A percentile compares a stretch with the other conserved stretches of the same genome.
Conservation (phyloP, 2,888 invertebrate species). For the Lucinisca nassula region DNA sequence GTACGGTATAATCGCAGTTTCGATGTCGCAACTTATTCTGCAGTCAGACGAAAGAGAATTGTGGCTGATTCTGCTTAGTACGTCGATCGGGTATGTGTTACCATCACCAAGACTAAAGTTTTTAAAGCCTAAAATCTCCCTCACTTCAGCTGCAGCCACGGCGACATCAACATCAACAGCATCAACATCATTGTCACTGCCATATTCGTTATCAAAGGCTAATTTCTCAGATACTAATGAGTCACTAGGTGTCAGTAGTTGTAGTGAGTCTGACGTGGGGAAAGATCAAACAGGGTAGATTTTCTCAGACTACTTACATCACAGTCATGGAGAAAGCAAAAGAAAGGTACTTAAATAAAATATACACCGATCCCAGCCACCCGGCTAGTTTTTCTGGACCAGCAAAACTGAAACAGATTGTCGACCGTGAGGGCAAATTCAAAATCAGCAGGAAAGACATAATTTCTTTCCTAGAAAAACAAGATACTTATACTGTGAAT, state of each 20-base stretch:
- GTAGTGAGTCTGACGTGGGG: not conserved
- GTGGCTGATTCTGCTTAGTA: constrained; percentile 1
- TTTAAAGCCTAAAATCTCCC: constrained; percentile 1
- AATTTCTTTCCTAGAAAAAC: not conserved
- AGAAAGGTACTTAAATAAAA: not conserved
- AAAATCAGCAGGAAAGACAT: not conserved
- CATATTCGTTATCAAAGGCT: not conserved
- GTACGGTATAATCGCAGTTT: not conserved
- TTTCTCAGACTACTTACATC: not conserved
- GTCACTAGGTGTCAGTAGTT: not conserved
- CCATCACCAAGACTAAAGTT: not conserved
- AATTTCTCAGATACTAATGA: not conserved
- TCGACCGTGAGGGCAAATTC: not conserved
- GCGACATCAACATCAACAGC: constrained; percentile 8
- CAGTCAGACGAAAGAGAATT: not conserved
- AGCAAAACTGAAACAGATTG: not conserved
- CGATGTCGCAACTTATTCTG: not conserved
- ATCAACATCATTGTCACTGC: not conserved
- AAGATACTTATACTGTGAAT: constrained; percentile 9
- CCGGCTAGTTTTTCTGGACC: constrained; percentile 11
- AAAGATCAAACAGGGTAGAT: not conserved
- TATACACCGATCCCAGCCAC: not conserved
- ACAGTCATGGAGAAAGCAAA: not conserved
- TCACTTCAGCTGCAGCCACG: not conserved
- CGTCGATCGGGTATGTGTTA: constrained; percentile 1